These are phyloP conservation scores for Sebastolobus altivelis DNA, from an alignment of 2,797 vertebrate genomes.

Conservation along the genomic window DNA sequence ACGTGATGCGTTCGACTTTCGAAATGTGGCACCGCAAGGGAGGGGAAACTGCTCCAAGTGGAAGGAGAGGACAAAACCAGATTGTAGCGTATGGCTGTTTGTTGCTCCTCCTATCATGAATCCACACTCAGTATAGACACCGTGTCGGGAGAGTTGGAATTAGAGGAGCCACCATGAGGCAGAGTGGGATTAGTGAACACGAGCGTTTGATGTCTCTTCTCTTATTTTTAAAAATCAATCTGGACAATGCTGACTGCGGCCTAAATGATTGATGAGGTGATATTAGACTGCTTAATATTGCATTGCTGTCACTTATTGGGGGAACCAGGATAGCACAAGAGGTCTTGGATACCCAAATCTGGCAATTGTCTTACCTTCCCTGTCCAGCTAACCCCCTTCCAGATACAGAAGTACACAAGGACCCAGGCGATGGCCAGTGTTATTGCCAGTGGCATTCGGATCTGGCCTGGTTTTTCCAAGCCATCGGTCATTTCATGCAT, in stretches of 20 bases:
- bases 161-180: conserved; percentile 67
- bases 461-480: conserved; percentile 95
- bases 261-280: conserved; percentile 76
- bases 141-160: conserved; percentile 73
- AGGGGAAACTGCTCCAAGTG: conserved; percentile 56
- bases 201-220: conserved; percentile 59
- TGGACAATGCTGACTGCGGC: conserved; percentile 54
- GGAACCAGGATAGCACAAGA: conserved; percentile 22
- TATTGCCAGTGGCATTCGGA: conserved; percentile 94
- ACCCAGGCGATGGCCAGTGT: conserved; percentile 98
- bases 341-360: conserved; percentile 39
- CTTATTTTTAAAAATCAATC: conserved; percentile 67
- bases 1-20: conserved; percentile 64
- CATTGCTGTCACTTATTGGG: conserved; percentile 47
- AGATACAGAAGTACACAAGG: conserved; percentile 99
- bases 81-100: conserved; percentile 59
- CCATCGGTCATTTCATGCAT: conserved; percentile 98
- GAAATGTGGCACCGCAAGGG: conserved; percentile 66
- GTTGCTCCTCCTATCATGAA: conserved; percentile 74
- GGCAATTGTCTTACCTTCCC: conserved; percentile 92
- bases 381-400: conserved; percentile 99
- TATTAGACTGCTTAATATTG: conserved; percentile 75
- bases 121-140: conserved; percentile 69
- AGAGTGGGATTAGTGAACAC: conserved; percentile 63
- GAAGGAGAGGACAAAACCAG: conserved; percentile 60